Conservation (phyloP, 2,797 vertebrate genomes). For the Jordanella pulchra region DNA sequence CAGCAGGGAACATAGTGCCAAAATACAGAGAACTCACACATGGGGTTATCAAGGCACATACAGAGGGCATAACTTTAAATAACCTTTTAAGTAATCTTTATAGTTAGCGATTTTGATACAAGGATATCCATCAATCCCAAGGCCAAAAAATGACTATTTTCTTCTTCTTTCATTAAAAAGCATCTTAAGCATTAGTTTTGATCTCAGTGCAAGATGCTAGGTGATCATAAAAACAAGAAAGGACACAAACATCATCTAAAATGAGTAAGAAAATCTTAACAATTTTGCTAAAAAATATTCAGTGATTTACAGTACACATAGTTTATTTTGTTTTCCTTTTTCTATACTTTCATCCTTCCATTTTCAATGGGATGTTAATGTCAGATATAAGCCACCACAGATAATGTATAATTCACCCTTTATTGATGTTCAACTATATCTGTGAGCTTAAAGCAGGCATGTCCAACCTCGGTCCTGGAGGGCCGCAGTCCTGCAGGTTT, state of each 20-base stretch:
- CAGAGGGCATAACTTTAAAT: background rate
- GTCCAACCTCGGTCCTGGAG: too few species aligned
- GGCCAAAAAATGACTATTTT: slow-evolving; percentile 24
- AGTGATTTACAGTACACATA: slow-evolving; percentile 9
- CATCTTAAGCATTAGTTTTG: slow-evolving; percentile 29
- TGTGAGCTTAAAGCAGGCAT: slow-evolving; percentile 66
- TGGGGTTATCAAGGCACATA: background rate
- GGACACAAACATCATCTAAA: slow-evolving; percentile 11
- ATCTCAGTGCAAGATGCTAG: slow-evolving; percentile 17
- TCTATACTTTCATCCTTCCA: slow-evolving; percentile 11
- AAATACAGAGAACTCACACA: slow-evolving; percentile 25
- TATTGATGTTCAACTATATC: slow-evolving; percentile 82
- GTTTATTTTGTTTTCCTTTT: slow-evolving; percentile 39
- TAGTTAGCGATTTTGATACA: slow-evolving; percentile 8
- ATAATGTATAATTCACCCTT: slow-evolving; percentile 82
- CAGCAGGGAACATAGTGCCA: slow-evolving; percentile 21
- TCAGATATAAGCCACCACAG: slow-evolving; percentile 54
- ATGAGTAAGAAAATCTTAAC: slow-evolving; percentile 17
- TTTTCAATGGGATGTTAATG: slow-evolving; percentile 50
- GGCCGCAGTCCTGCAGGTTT: too few species aligned
- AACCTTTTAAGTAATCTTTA: slow-evolving; percentile 16
- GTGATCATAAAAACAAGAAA: slow-evolving; percentile 13
- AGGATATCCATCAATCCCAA: slow-evolving; percentile 26
- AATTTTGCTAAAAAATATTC: slow-evolving; percentile 19
- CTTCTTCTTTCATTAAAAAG: slow-evolving; percentile 41